Percentiles rank a stretch among this genome's conserved stretches.
Conservation (phyloP, 2,888 invertebrate species). For the Sinotaia quadrata region DNA sequence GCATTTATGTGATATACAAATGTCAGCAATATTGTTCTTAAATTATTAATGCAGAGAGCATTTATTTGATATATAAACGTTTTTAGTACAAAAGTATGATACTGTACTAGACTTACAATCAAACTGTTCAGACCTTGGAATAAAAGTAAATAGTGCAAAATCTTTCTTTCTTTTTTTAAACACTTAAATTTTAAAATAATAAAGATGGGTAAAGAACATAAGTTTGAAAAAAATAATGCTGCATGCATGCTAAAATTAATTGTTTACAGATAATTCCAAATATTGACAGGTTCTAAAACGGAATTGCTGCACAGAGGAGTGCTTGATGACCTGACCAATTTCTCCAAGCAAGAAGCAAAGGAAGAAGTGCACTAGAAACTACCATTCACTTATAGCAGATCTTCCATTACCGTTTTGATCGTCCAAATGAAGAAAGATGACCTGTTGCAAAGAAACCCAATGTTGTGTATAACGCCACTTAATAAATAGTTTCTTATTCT, state of each 20-base stretch:
- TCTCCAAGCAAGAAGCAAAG: slow-evolving; percentile 7
- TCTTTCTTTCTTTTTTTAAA: background rate
- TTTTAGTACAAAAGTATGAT: too few relatives aligned
- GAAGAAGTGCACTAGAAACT: background rate
- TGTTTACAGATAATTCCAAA: slow-evolving; percentile 4
- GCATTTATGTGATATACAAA: too few relatives aligned
- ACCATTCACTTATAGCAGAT: background rate
- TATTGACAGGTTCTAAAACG: slow-evolving; percentile 10
- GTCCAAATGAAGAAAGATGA: background rate
- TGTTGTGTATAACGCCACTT: background rate
- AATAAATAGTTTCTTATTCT: background rate
- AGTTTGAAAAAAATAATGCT: too few relatives aligned
- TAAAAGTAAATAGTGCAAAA: too few relatives aligned
- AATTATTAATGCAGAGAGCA: too few relatives aligned
- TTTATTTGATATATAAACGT: too few relatives aligned
- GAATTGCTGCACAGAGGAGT: background rate
- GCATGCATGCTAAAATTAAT: background rate
- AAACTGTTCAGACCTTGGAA: too few relatives aligned
- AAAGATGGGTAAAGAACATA: background rate
- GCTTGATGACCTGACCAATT: slow-evolving; percentile 19
- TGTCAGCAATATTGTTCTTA: too few relatives aligned
- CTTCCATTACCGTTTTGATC: background rate
- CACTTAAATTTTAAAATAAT: background rate
- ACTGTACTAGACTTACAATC: too few relatives aligned
- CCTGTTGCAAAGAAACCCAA: background rate